Base-by-base conservation (phyloP, 1,140 invertebrate genomes). In the Wasmannia auropunctata region DNA sequence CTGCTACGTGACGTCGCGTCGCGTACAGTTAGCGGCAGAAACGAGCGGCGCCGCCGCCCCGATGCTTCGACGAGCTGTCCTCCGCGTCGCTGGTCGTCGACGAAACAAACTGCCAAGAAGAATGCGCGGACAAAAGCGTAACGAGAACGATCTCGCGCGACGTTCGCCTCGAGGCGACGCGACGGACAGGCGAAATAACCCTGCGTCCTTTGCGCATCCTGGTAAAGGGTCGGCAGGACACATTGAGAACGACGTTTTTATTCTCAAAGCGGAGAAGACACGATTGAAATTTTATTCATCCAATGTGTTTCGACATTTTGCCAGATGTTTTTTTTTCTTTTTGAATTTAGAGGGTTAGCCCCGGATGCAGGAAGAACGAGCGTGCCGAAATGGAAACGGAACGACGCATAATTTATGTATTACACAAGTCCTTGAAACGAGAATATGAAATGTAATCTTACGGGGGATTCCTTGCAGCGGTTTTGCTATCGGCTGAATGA, bases 1-100 rank as follows among this genome's bases (percentile, higher is more conserved):
- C 87, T 80, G 75, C 79, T 90, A 90, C 88, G 88, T 90, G 88
- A 90, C 88, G 60, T 79, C 79, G 85, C 37, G 63, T 69, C 72
- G 54, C 87, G 86, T 88, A 72, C 86, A 85, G 40, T 70, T 54
- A 69, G 28, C 54, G n/a, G 49, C 16, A 60, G 80, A 79, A 88
- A 88, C 87, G 70, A 77, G 54, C 87, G 67, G 63, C 51, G 51
- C 37, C 79, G 62, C n/a, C n/a, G 16, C 43, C 14, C n/a, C 62
- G 62, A 80, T 69, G 60, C 75, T 83, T 83, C 79, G 79, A 83
- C 37, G 79, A 74, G 79, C 67, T 83, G 65, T 74, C 28, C 79
- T 46, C 37, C 1, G 25, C 34, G 67, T 72, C 49, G 49, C 37
- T 43, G 67, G 5, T 56, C 65, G 46, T 72, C 51, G 49, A 16